phyloP scores from a whole-genome alignment of 1,140 invertebrate species.

The Aleiodes sp. region DNA sequence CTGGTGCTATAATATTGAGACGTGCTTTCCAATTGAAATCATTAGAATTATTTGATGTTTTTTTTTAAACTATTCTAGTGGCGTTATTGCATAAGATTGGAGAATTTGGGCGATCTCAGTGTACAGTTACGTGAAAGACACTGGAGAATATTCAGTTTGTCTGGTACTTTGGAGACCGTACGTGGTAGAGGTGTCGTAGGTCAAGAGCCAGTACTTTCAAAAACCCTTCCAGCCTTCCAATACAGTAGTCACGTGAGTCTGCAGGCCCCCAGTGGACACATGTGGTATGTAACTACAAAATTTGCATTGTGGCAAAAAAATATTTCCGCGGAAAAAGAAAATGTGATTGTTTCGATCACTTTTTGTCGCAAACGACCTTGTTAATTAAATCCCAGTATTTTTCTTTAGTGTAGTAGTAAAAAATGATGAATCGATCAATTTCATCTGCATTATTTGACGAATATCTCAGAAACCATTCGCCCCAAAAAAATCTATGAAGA shows the following conservation, averaged over 20 bases:
- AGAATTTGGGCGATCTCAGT: conserved; percentile 89
- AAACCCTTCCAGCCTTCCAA: conserved; percentile 91
- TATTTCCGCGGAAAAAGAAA: not conserved
- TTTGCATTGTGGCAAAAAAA: not conserved
- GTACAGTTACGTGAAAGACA: conserved; percentile 94
- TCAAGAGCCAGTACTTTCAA: conserved; percentile 92
- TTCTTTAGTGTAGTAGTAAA: too few species aligned
- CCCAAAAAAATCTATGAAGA: too few species aligned
- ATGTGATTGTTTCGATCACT: too few species aligned
- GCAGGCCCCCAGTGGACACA: conserved; percentile 97
- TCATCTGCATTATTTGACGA: too few species aligned
- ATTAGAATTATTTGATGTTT: conserved; percentile 4
- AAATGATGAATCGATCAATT: too few species aligned
- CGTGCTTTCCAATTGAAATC: not conserved
- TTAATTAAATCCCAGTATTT: too few species aligned
- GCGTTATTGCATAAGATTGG: conserved; percentile 95
- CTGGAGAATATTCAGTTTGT: conserved; percentile 96
- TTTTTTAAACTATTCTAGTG: conserved; percentile 72
- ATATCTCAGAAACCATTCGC: too few species aligned
- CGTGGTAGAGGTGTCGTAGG: conserved; percentile 93
- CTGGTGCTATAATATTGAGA: too few species aligned
- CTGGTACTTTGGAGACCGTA: conserved; percentile 94
- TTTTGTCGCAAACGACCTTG: too few species aligned
- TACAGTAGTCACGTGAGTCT: conserved; percentile 97
- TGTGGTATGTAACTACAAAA: conserved; percentile 79